Evolutionary conservation across 2,888 invertebrate species (phyloP), one percentile per base, ranked within the genome.

Genomic region (Andrena dorsata): DNA sequence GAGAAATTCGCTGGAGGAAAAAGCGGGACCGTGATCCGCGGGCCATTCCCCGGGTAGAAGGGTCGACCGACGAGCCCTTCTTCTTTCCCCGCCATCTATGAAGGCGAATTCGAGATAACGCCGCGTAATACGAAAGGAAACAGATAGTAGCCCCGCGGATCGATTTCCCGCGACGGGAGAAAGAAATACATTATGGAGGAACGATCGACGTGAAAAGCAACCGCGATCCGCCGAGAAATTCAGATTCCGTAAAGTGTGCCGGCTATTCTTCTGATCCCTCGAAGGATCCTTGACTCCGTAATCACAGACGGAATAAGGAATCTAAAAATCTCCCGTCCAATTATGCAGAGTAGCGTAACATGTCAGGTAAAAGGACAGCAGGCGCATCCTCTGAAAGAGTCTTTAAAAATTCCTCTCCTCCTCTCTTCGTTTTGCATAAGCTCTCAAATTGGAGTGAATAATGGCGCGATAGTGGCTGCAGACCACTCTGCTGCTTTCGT

Each of bases 361-460:
- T 32, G 32, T 3, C 13, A 20, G 23, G 32, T 6, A 53, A 53
- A 68, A 53, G 26, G 23, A n/a, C 56, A 41, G 28, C 16, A 10
- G 47, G 23, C 7, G 23, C 32, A 26, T 26, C 20, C 8, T n/a
- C 47, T 16, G 13, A 41, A 41, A 13, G 32, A 10, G 23, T n/a
- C 58, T 58, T 69, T 35, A 28, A 41, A 69, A 16, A 56, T n/a
- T 23, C 41, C 32, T 30, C 65, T n/a, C 26, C 13, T 16, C 16
- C 51, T 23, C 49, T 35, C 53, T 26, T 8, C 30, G 51, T 4
- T n/a, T n/a, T n/a, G 87, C 86, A 90, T 86, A 88, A 91, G 91
- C 89, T 91, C 90, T 90, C 83, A 85, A 89, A 91, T 90, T 90
- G 90, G 90, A 91, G 90, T 89, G 89, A 91, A 90, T 90, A 86